These are phyloP conservation scores for Chelonus insularis DNA, from an alignment of 1,140 invertebrate genomes.

Conservation along the genomic window DNA sequence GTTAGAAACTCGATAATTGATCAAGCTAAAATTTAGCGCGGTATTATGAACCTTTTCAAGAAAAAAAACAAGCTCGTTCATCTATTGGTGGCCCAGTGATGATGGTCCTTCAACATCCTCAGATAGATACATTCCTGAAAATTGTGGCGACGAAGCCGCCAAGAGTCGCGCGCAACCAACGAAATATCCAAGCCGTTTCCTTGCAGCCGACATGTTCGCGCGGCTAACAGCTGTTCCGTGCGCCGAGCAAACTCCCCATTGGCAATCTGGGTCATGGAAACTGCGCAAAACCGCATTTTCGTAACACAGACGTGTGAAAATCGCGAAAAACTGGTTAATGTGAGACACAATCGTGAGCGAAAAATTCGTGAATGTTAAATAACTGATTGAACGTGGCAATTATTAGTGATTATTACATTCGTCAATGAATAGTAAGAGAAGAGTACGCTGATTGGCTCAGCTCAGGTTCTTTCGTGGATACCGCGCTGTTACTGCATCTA, in stretches of 20 bases:
- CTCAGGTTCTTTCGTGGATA: constrained; percentile 23
- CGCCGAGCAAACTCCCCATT: constrained; percentile 57
- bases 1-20: too few species aligned
- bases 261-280: constrained; percentile 59
- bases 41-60: too few species aligned
- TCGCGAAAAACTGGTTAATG: constrained; percentile 27
- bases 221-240: constrained; percentile 57
- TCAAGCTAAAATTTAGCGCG: too few species aligned
- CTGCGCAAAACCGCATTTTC: constrained; percentile 52
- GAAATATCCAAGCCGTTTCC: constrained; percentile 50
- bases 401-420: neutral
- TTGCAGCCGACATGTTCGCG: constrained; percentile 50
- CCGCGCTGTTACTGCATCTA: constrained; percentile 3
- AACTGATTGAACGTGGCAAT: constrained; percentile 30
- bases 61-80: too few species aligned
- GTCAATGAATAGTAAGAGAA: constrained; percentile 41
- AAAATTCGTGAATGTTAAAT: constrained; percentile 28
- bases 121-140: constrained; percentile 48
- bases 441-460: constrained; percentile 42
- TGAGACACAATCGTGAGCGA: constrained; percentile 10
- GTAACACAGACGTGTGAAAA: constrained; percentile 29
- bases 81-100: too few species aligned
- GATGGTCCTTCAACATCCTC: neutral
- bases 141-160: constrained; percentile 52
- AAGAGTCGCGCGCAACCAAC: constrained; percentile 51